Evolutionary conservation across 2,113 vertebrate genomes (phyloP), one percentile per base, ranked within the genome.

Genomic region (Clarias macrocephalus): DNA sequence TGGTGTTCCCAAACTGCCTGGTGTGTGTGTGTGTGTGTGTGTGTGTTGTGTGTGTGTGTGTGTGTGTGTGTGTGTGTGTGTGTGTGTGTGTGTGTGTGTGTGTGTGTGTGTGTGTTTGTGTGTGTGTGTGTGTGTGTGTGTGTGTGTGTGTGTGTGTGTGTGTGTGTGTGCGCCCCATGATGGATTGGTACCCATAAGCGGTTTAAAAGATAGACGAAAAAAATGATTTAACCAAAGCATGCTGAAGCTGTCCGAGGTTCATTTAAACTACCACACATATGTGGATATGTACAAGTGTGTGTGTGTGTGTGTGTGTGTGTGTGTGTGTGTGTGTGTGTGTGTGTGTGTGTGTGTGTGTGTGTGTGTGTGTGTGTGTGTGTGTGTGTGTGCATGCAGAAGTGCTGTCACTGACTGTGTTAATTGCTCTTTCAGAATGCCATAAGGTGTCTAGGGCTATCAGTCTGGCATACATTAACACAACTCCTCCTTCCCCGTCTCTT

Each of bases 371-470:
- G 57, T 75, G 56, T 48, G 9, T 65, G 63, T 82, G 59, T 65
- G 68, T 84, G 57, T 77, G 57, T 54, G 10, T 19, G 68, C 30
- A 11, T 2, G 59, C 66, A 73, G 73, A 86, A 72, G 30, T 77
- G 23, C 77, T 59, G 76, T 80, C 62, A 80, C 84, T 72, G 80
- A 30, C 56, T 57, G 72, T 84, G 88, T 86, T 92, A 90, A 91
- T 90, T 91, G 89, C 86, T 90, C 85, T 59, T 54, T 63, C 79
- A 42, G 89, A 90, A 84, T 42, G 82, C 80, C 28, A 86, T 5
- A 12, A 87, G 82, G 83, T 42, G 70, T 91, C 90, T 87, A 86
- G 86, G 82, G 84, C 62, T 52, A 84, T 63, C 54, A 60, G 73
- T 68, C 87, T 87, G 85, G 79, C 85, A 83, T 76, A 84, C 54